These are phyloP conservation scores for Hirundo rustica DNA, from an alignment of 2,797 vertebrate species.

Conservation along the genomic window DNA sequence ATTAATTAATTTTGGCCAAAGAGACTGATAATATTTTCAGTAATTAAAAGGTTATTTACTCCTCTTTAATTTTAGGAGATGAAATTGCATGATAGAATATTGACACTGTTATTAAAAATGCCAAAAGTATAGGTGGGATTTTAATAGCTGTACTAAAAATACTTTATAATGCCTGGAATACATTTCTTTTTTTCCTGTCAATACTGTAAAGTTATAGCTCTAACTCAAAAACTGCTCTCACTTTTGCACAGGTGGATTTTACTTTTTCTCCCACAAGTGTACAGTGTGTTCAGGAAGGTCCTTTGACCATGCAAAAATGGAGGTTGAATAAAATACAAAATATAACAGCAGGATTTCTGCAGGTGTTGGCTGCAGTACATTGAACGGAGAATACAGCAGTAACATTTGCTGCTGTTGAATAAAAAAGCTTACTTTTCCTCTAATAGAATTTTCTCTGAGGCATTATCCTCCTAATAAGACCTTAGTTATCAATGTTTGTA, in stretches of 20 bases:
- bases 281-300: not conserved
- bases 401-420: not conserved
- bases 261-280: not conserved
- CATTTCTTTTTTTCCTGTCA: not conserved
- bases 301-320: not conserved
- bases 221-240: not conserved
- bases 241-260: not conserved
- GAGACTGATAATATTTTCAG: conserved; percentile 70
- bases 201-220: not conserved
- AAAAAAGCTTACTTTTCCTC: not conserved
- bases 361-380: not conserved
- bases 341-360: not conserved
- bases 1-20: conserved; percentile 77
- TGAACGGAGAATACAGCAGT: not conserved
- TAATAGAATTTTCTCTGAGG: not conserved
- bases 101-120: not conserved
- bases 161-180: not conserved
- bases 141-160: not conserved
- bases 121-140: not conserved
- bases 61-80: conserved; percentile 48
- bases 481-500: not conserved
- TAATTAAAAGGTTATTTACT: conserved; percentile 66
- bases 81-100: not conserved
- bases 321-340: not conserved
- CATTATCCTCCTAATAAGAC: not conserved